Base-by-base conservation (phyloP, 2,797 vertebrate genomes). In the Leuciscus waleckii region DNA sequence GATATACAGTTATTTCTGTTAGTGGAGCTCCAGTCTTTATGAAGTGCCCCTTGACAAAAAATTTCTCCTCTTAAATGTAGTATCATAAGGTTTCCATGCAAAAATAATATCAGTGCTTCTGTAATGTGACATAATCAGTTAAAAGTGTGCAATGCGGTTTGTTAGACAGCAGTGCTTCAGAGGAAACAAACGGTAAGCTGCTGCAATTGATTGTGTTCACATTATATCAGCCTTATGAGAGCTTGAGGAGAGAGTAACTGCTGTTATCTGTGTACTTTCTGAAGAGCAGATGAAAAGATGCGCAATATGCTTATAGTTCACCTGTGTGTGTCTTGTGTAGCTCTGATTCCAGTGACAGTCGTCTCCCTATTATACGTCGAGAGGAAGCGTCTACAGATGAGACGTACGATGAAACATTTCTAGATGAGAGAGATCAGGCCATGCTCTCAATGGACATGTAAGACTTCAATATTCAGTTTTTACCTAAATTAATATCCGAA, bases 361-460 rank as follows among this genome's bases (percentile, higher is more conserved):
- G 92, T 81, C 93, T 96, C 92, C 96, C 97, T 43, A 96, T 97
- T 93, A 96, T 97, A 92, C 96, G 94, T 81, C 94, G 94, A 87
- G 97, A 97, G 90, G 97, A 98, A 89, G 94, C 92, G 32, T 96
- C 96, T 68, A 96, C 94, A n/a, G 96, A 97, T 70, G 96, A 97
- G 93, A 95, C 94, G 80, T 97, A 95, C 6, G 96, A 97, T 23
- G 94, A 96, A 94, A 96, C 94, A 90, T 93, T 95, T 88, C 91
- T 83, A 2, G 96, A 98, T 14, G 77, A 85, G 84, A 67, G 84
- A 80, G 84, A 98, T 87, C 96, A 96, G 92, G 96, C 95, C 91
- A 95, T 96, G 80, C 95, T 97, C 90, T 96, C 97, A 91, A 97
- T 96, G 4, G 97, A 99, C 94, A 97, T 97, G 98, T 99, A 96